Evolutionary conservation across 1,140 invertebrate genomes (phyloP).

Genomic region (Notospermus geniculatus): DNA sequence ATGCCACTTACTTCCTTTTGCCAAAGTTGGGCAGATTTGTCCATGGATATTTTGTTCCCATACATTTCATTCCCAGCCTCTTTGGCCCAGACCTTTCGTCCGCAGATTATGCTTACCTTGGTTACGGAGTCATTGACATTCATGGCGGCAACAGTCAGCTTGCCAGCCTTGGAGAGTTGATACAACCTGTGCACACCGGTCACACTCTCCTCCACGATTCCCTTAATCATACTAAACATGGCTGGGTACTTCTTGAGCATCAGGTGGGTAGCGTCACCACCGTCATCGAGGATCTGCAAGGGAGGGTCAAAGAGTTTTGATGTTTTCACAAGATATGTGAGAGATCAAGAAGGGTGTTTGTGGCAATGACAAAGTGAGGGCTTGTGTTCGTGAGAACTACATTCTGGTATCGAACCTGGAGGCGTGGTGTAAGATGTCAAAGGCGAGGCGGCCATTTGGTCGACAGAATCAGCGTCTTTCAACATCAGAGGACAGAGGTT

Average conservation of each 20-base stretch:
- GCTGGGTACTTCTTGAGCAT: conserved; percentile 96
- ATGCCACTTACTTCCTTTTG: too few relatives aligned
- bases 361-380: too few relatives aligned
- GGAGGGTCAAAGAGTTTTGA: background rate
- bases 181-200: conserved; percentile 96
- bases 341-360: too few relatives aligned
- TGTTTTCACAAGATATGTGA: too few relatives aligned
- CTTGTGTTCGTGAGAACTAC: too few relatives aligned
- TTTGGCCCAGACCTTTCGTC: too few relatives aligned
- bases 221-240: conserved; percentile 94
- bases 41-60: too few relatives aligned
- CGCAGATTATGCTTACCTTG: conserved; percentile 67
- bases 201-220: conserved; percentile 96
- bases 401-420: too few relatives aligned
- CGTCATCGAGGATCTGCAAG: conserved; percentile 86
- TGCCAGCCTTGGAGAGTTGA: conserved; percentile 91
- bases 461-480: background rate
- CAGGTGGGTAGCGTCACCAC: conserved; percentile 93
- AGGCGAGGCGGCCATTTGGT: background rate
- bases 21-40: too few relatives aligned
- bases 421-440: too few relatives aligned
- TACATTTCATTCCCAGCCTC: too few relatives aligned
- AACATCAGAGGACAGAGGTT: background rate
- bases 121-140: conserved; percentile 98
- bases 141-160: conserved; percentile 96